phyloP scores from a whole-genome alignment of 2,113 vertebrate genomes.

The Emydocephalus ijimae region DNA sequence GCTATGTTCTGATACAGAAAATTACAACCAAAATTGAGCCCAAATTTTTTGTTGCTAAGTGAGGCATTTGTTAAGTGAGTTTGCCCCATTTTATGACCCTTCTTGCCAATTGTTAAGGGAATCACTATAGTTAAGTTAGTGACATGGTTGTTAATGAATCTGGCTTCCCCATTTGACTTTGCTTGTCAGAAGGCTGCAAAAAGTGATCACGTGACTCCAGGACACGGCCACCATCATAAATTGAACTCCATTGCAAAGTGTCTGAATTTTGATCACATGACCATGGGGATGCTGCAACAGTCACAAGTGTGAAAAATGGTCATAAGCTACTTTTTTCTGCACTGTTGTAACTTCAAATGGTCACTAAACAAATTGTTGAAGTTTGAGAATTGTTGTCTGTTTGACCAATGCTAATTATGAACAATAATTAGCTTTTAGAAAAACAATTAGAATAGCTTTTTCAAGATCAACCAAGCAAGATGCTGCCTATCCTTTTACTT shows the following conservation, averaged over 20 bases:
- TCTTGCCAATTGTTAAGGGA: not conserved
- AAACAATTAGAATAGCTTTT: not conserved
- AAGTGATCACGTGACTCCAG: not conserved
- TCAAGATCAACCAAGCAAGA: not conserved
- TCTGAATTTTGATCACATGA: not conserved
- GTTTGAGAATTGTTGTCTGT: not conserved
- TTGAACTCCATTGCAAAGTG: accelerated
- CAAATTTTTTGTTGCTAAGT: not conserved
- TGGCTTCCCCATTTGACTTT: not conserved
- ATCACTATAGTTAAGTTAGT: not conserved
- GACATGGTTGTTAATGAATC: not conserved
- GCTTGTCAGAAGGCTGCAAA: not conserved
- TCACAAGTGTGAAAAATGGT: not conserved
- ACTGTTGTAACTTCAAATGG: not conserved
- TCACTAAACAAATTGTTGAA: not conserved
- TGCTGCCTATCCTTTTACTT: not conserved
- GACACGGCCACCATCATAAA: not conserved
- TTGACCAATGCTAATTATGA: not conserved
- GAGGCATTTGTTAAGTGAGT: not conserved
- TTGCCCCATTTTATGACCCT: not conserved
- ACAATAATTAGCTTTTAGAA: not conserved
- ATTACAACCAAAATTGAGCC: not conserved
- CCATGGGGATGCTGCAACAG: not conserved
- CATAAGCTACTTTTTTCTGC: not conserved
- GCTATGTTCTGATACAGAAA: not conserved